These are phyloP conservation scores for Drosophila hydei DNA, from an alignment of 1,140 invertebrate species.

Conservation along the genomic window DNA sequence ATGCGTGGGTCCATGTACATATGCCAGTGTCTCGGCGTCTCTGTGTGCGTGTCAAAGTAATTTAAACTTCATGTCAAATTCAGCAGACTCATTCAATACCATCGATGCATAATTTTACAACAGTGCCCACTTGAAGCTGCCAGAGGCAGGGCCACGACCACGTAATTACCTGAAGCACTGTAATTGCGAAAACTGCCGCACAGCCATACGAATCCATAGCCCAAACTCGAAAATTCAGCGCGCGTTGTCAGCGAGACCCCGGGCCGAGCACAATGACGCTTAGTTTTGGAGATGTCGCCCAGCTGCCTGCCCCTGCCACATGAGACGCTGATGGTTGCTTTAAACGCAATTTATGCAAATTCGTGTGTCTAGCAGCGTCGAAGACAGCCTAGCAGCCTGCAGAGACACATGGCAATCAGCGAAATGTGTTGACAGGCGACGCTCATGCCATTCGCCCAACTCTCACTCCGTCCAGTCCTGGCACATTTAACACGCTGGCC, in stretches of 20 bases:
- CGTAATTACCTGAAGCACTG: constrained; percentile 77
- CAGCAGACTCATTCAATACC: constrained; percentile 78
- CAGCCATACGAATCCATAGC: background rate
- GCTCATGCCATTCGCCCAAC: background rate
- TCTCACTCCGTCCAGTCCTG: constrained; percentile 54
- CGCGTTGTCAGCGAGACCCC: background rate
- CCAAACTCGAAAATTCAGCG: background rate
- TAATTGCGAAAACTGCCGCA: constrained; percentile 62
- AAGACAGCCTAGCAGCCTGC: constrained; percentile 24
- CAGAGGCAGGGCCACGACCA: constrained; percentile 39
- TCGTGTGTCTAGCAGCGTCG: constrained; percentile 37
- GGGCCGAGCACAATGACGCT: constrained; percentile 50
- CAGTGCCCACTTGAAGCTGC: constrained; percentile 59
- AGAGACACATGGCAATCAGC: constrained; percentile 68
- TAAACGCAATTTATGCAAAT: constrained; percentile 79
- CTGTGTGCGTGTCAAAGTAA: constrained; percentile 57
- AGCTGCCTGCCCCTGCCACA: constrained; percentile 19
- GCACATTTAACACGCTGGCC: constrained; percentile 78
- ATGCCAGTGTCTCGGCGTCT: constrained; percentile 2
- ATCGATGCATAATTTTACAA: constrained; percentile 76
- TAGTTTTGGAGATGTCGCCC: constrained; percentile 40
- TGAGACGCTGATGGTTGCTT: constrained; percentile 40
- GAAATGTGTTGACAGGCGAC: constrained; percentile 70
- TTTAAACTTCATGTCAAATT: constrained; percentile 83
- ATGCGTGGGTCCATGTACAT: constrained; percentile 20